Conservation (phyloP, 1,140 invertebrate species). For the Stegodyphus dumicola region DNA sequence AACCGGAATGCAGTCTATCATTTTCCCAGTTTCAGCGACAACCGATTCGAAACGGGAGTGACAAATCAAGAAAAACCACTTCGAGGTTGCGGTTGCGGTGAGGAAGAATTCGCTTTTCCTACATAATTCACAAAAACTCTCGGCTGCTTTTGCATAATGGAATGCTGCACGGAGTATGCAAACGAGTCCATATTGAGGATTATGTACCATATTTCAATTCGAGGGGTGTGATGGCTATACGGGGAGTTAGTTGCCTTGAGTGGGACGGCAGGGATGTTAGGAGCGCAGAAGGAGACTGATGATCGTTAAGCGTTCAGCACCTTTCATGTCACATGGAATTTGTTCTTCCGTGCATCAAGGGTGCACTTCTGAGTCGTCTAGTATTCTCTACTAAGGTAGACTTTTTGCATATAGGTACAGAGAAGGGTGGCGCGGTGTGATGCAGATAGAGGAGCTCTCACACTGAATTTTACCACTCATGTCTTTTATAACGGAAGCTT, state of each 20-base stretch:
- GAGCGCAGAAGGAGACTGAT: background rate
- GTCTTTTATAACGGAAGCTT: background rate
- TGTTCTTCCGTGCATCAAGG: background rate
- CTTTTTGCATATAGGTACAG: background rate
- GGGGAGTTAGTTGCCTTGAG: no score
- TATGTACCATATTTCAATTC: conserved; percentile 4
- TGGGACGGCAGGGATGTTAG: background rate
- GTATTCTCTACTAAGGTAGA: background rate
- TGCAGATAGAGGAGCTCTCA: background rate
- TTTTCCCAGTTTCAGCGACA: no score
- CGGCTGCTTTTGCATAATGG: no score
- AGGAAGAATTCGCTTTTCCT: no score
- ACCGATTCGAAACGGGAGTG: no score
- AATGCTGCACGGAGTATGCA: no score
- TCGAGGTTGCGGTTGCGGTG: no score
- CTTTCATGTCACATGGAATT: background rate
- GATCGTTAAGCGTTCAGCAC: conserved; percentile 7
- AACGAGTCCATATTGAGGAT: no score
- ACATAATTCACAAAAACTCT: no score
- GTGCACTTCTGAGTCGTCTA: background rate
- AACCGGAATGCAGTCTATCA: no score
- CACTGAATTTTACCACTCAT: background rate
- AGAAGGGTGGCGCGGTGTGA: background rate
- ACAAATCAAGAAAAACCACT: no score
- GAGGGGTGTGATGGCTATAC: background rate